Evolutionary conservation across 2,113 vertebrate genomes (phyloP), one percentile per base, ranked within the genome.

Genomic region (Oncorhynchus keta): DNA sequence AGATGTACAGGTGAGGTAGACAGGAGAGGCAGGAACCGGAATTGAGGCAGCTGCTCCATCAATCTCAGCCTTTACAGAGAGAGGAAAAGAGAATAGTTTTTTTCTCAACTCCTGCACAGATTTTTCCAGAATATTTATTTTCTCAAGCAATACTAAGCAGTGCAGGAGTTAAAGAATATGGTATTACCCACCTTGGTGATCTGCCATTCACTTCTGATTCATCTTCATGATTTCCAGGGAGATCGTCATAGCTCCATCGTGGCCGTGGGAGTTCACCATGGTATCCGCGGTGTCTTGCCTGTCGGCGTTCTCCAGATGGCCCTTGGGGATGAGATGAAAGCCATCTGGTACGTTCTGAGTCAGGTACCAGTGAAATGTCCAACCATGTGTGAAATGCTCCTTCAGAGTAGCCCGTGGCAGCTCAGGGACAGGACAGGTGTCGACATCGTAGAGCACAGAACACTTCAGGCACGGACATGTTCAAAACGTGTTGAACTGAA

Each of bases 1-100:
- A 73, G 85, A 86, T 1, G 22, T 72, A 71, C 70, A 76, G 55
- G 7, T 78, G 35, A 84, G 80, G 30, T 68, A 35, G 16, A 83
- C 26, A 13, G 62, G 62, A 65, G 62, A 65, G 62, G 2, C 62
- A 28, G 62, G 62, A 24, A n/a, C 62, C 11, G 49, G 49, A 51
- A 51, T 51, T 12, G 49, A 13, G 49, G 14, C 11, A 51, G 49
- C 11, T 16, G 11, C 49, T 51, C 49, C 14, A 3, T 51, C 14
- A 51, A 51, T 11, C 11, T 13, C 14, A 51, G 49, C 14, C 14
- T 51, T 51, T 51, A 12, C 49, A 12, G 49, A 51, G 49, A 51
- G 49, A 16, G 49, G 1, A 2, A 16, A 14, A 51, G 49, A 14
- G 13, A 51, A 4, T 0, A 4, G 4, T 16, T 20, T 61, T 61